Base-by-base conservation (phyloP, 2,113 vertebrate species). In the Lepus timidus region DNA sequence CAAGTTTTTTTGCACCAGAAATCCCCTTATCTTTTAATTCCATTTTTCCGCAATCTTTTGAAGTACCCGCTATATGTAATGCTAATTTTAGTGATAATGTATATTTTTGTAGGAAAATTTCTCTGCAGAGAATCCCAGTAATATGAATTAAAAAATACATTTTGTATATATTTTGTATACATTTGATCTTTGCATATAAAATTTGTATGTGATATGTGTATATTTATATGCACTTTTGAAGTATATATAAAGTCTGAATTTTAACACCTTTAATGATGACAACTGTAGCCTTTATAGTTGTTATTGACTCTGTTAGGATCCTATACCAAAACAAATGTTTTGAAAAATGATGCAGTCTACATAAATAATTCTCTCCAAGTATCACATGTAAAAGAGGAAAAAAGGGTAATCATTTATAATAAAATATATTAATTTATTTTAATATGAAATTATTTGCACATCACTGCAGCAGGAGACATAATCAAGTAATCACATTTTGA, bases 201-300 rank as follows among this genome's bases (percentile, higher is more conserved):
- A 44, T 44, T 44, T 44, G 44, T 44, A 7, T 44, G 44, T 44
- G 7, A 44, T 44, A 44, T 44, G 7, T 44, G 39, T 39, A n/a
- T 80, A 17, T 68, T 23, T 79, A 51, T 74, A 85, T 90, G 68
- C 78, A 65, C 71, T 82, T 92, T 83, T 73, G 39, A 22, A 68
- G 73, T 78, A 49, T 71, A 27, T 70, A 71, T 71, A 81, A 71
- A 80, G 87, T 52, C 27, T 78, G 29, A 89, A 76, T 80, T 92
- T 75, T 73, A 93, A 71, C 58, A 94, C 58, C 13, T 55, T 91
- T 91, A 70, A 95, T 23, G 22, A 88, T 4, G 39, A 12, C 33
- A 81, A 2, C 6, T 73, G 0, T 86, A 58, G 36, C 22, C 6
- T 74, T 83, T 80, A 20, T 65, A 76, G 8, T 76, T 68, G 16